phyloP scores from a whole-genome alignment of 2,888 invertebrate species.

The Erpobdella octoculata region DNA sequence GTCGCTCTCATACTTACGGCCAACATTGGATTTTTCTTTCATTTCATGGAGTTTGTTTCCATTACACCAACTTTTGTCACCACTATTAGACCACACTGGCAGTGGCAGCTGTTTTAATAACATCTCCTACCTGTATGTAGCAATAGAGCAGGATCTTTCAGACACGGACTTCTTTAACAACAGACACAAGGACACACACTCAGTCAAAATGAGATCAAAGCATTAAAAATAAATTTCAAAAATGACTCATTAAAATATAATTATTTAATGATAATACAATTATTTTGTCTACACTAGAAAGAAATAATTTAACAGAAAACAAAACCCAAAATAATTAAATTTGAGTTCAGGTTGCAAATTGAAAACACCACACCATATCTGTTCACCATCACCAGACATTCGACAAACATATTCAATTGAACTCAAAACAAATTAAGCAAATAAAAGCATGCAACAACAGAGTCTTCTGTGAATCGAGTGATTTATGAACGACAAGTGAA shows the following conservation, averaged over 20 bases:
- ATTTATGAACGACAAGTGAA: neutral
- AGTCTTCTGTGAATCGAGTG: neutral
- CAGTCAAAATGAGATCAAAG: neutral
- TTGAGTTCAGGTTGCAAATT: too few relatives aligned
- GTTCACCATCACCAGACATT: neutral
- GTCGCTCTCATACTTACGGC: conserved; percentile 7
- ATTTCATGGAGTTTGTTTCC: conserved; percentile 13
- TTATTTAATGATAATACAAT: neutral
- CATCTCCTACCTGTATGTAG: conserved; percentile 13
- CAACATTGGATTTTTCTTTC: conserved; percentile 9
- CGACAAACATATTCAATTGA: too few relatives aligned
- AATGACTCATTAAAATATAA: conserved; percentile 11
- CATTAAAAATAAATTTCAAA: conserved; percentile 6
- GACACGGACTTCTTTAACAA: conserved; percentile 9
- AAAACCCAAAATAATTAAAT: too few relatives aligned
- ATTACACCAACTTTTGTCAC: conserved; percentile 13
- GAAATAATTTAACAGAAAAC: too few relatives aligned
- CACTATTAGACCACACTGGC: conserved; percentile 3
- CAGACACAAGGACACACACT: conserved; percentile 11
- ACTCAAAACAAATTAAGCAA: too few relatives aligned
- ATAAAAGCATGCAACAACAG: neutral
- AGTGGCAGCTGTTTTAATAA: conserved; percentile 8
- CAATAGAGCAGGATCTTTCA: conserved; percentile 12
- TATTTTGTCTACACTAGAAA: too few relatives aligned
- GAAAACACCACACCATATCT: neutral